Evolutionary conservation across 1,140 invertebrate species (phyloP).

Genomic region (Drosophila arizonae): DNA sequence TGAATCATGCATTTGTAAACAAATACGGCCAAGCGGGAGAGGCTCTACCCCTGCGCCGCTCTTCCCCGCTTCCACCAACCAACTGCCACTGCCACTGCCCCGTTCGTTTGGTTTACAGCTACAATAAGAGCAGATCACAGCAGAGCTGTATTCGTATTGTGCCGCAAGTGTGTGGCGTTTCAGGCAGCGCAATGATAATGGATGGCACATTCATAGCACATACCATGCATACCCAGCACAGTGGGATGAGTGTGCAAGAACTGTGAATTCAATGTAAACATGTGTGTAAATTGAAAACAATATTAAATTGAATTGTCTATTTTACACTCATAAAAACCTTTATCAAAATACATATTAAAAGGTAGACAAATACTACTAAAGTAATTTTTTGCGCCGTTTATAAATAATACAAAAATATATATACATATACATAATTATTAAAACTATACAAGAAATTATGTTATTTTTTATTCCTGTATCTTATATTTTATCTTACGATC

Average conservation of each 20-base stretch:
- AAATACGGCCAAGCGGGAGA: constrained; percentile 54
- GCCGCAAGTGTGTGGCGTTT: constrained; percentile 61
- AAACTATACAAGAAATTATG: too few relatives aligned
- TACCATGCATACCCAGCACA: constrained; percentile 24
- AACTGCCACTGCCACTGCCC: neutral
- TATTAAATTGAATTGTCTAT: too few relatives aligned
- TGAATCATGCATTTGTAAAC: constrained; percentile 80
- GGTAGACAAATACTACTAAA: too few relatives aligned
- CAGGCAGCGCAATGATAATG: constrained; percentile 63
- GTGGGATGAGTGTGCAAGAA: constrained; percentile 19
- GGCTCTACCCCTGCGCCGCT: neutral
- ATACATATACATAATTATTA: too few relatives aligned
- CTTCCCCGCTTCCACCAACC: neutral
- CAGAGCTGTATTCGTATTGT: constrained; percentile 15
- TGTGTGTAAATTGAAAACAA: too few relatives aligned
- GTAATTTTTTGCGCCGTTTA: too few relatives aligned
- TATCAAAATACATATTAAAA: too few relatives aligned
- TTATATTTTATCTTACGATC: too few relatives aligned
- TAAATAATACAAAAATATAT: too few relatives aligned
- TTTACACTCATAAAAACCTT: too few relatives aligned
- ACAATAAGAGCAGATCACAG: constrained; percentile 20
- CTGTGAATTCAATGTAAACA: neutral
- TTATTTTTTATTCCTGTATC: too few relatives aligned
- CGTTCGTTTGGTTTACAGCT: constrained; percentile 25
- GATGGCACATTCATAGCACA: constrained; percentile 43